Conservation (phyloP, 2,113 vertebrate species). For the Lipotes vexillifer region DNA sequence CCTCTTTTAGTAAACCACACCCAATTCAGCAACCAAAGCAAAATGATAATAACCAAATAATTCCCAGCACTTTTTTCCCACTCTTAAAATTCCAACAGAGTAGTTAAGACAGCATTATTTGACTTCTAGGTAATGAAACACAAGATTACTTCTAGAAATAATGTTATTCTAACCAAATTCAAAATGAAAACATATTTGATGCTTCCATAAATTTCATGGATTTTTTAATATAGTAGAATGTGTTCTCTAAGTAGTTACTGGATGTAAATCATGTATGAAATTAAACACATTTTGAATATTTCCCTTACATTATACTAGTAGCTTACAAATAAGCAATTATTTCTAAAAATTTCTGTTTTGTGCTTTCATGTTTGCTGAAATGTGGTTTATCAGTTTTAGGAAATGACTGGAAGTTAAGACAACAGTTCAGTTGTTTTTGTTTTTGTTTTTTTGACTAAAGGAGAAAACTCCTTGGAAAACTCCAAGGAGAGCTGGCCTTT, state of each 20-base stretch:
- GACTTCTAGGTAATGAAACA: neutral
- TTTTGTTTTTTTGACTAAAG: neutral
- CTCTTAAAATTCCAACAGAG: neutral
- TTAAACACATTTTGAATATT: neutral
- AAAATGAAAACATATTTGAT: neutral
- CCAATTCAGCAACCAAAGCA: neutral
- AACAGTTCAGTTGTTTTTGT: neutral
- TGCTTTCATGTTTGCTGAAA: neutral
- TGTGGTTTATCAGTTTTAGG: neutral
- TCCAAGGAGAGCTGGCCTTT: neutral
- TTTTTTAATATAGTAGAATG: neutral
- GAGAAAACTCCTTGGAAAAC: neutral
- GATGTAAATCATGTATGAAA: neutral
- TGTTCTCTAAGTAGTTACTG: neutral
- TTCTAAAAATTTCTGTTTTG: neutral
- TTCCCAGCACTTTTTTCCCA: neutral
- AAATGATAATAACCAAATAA: constrained; percentile 8
- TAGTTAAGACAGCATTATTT: neutral
- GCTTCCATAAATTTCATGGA: neutral
- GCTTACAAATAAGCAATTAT: neutral
- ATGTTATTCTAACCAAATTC: neutral
- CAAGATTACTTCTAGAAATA: neutral
- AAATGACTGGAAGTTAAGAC: neutral
- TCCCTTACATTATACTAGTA: neutral
- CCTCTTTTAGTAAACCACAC: neutral